A percentile compares a stretch with the other conserved stretches of the same genome.
Conservation (phyloP, 2,113 vertebrate genomes). For the Porphyrio hochstetteri region DNA sequence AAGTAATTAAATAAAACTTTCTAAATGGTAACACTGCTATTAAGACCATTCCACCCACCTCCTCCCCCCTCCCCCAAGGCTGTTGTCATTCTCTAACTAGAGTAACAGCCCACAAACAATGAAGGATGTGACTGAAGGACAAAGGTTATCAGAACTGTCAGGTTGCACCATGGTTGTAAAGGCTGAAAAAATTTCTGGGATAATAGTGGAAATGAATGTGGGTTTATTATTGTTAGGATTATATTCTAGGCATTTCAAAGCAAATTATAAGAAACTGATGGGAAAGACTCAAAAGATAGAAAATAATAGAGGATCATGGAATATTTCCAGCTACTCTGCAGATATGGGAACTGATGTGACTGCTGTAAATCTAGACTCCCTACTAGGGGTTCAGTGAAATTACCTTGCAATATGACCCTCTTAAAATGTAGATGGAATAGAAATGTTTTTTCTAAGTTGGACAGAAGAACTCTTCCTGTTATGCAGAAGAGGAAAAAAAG, state of each 20-base stretch:
- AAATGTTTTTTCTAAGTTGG: not conserved
- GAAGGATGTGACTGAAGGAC: not conserved
- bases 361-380: not conserved
- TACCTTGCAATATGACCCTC: not conserved
- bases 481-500: not conserved
- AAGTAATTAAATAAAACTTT: not conserved
- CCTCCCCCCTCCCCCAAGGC: not conserved
- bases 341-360: not conserved
- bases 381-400: not conserved
- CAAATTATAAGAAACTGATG: not conserved
- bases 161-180: not conserved
- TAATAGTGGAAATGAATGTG: not conserved
- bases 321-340: not conserved
- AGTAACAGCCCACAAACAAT: not conserved
- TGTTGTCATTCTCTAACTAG: not conserved
- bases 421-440: not conserved
- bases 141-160: not conserved
- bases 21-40: not conserved
- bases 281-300: not conserved
- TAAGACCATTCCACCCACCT: not conserved
- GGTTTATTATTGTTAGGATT: not conserved
- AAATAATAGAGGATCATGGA: not conserved
- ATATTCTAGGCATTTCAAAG: not conserved
- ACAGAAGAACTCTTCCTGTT: not conserved
- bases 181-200: not conserved